Percentiles rank a stretch among this genome's conserved stretches.
Conservation (phyloP, 35 echinoderm and acorn worm species). For the Heliocidaris tuberculata region DNA sequence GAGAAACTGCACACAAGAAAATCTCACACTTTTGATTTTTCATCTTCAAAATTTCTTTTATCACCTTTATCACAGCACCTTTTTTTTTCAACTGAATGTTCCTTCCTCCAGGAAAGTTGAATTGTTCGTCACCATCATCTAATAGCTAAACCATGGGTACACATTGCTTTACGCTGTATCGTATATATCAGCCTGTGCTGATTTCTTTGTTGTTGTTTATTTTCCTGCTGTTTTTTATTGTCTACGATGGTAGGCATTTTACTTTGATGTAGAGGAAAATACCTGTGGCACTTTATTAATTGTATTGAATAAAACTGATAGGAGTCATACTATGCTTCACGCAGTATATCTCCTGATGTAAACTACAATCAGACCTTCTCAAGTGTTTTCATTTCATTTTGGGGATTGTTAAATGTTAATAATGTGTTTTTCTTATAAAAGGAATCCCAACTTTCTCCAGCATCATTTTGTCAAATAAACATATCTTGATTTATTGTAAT, state of each 20-base stretch:
- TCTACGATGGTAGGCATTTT: constrained; percentile 19
- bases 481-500: too few relatives aligned
- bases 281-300: constrained; percentile 44
- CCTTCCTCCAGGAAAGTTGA: not conserved
- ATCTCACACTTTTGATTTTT: not conserved
- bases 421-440: too few relatives aligned
- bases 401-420: not conserved
- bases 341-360: constrained; percentile 50
- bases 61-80: constrained; percentile 9
- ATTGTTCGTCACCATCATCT: not conserved
- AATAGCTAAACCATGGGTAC: not conserved
- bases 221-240: constrained; percentile 26
- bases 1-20: not conserved
- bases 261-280: constrained; percentile 17
- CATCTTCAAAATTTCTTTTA: not conserved
- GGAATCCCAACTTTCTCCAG: too few relatives aligned
- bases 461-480: too few relatives aligned
- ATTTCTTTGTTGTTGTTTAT: constrained; percentile 2
- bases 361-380: not conserved
- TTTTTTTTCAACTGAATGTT: not conserved
- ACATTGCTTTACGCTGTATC: not conserved
- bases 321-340: constrained; percentile 17
- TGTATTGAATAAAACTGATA: constrained; percentile 35
- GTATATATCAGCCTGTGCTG: constrained; percentile 3
- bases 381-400: not conserved